Base-by-base conservation (phyloP, 2,113 vertebrate genomes). In the Amphilophus citrinellus region DNA sequence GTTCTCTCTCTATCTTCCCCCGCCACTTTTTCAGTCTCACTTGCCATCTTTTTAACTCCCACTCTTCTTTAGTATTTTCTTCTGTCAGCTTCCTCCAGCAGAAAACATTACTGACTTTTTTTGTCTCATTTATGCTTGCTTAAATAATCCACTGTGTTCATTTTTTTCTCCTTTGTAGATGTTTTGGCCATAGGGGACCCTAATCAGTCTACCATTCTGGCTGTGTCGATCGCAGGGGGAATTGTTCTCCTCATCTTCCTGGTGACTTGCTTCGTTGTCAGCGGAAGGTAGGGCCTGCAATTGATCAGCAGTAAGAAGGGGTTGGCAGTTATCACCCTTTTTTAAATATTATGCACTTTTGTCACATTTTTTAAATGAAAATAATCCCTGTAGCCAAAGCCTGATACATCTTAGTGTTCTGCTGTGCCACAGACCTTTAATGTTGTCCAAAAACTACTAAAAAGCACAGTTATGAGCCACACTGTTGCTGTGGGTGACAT, bases 141-240 rank as follows among this genome's bases (percentile, higher is more conserved):
- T 84, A 85, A 81, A 77, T 79, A 90, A 87, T 75, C 17, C 13
- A 2, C 53, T 44, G 7, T 71, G 37, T 32, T 80, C 15, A 17
- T 50, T 63, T 39, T 37, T 89, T 71, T 80, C 80, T 84, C 17
- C 82, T 63, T 22, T 84, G 53, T 73, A 97, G 96, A 97, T 87
- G 96, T 97, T 71, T 88, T 97, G 84, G 96, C 96, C 10, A 96
- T 97, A 20, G 96, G 96, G 22, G 96, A 97, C 85, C 96, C 96
- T 0, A 96, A 96, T 93, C 96, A 97, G 88, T 94, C 96, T 71
- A 97, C 96, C 79, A 96, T 97, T 57, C 84, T 97, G 81, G 96
- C 94, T 2, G 95, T 97, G 84, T 97, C 96, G 39, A 94, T 97
- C 27, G 94, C 96, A 0, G 96, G 96, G 3, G 96, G 96, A 59